These are phyloP conservation scores for Pseudocheirus occidentalis DNA, from an alignment of 2,797 vertebrate species.

Conservation along the genomic window DNA sequence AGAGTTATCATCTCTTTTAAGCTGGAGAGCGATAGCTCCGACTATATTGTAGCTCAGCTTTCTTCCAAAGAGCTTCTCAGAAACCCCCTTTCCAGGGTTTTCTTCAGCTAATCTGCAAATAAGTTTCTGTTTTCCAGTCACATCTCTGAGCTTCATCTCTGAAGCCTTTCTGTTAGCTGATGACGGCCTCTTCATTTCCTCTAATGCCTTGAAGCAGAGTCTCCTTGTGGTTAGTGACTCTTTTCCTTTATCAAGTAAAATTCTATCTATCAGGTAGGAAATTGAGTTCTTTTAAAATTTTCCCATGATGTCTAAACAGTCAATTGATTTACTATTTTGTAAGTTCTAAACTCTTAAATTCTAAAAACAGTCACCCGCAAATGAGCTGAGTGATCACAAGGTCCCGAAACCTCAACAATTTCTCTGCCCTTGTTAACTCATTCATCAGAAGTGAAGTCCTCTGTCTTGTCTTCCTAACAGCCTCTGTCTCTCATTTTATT, in stretches of 20 bases:
- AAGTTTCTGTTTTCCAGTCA: not conserved
- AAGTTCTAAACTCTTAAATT: not conserved
- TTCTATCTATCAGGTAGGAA: not conserved
- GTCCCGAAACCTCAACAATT: not conserved
- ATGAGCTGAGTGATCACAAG: not conserved
- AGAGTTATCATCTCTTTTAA: not conserved
- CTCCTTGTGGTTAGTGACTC: not conserved
- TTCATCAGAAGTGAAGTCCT: not conserved
- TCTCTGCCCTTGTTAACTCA: not conserved
- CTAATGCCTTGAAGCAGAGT: not conserved
- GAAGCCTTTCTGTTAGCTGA: not conserved
- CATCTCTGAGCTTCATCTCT: not conserved
- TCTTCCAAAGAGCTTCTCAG: not conserved
- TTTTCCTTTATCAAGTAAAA: not conserved
- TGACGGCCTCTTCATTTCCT: not conserved
- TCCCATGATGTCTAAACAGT: not conserved
- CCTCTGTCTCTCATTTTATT: not conserved
- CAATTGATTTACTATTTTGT: not conserved
- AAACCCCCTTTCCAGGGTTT: not conserved
- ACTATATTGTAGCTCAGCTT: not conserved
- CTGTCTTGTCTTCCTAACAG: not conserved
- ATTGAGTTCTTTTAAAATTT: not conserved
- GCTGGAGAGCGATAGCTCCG: not conserved
- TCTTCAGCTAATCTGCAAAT: not conserved
- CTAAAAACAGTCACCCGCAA: not conserved